Conservation (phyloP, 1,140 invertebrate species). For the Bombus sibiricus region DNA sequence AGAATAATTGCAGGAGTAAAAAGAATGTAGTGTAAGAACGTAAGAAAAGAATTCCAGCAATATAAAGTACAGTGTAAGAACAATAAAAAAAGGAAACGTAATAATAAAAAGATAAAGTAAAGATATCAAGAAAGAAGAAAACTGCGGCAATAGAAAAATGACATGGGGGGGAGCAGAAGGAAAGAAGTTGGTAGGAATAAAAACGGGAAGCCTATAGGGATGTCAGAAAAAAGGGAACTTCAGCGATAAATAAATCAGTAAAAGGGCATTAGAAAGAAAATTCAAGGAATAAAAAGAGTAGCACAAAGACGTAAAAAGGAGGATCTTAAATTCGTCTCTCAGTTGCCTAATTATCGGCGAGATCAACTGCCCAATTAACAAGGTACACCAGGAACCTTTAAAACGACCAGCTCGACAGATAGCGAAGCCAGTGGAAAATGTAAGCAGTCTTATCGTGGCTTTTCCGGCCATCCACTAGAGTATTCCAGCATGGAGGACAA, state of each 20-base stretch:
- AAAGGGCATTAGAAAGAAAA: not conserved
- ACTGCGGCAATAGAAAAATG: not conserved
- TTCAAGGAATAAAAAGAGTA: not conserved
- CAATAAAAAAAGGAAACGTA: too few relatives aligned
- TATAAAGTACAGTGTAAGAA: not conserved
- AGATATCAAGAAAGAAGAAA: not conserved
- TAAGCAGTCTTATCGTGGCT: slow-evolving; percentile 7
- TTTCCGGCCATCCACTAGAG: not conserved
- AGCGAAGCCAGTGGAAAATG: not conserved
- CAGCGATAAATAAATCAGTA: not conserved
- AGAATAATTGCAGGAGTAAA: not conserved
- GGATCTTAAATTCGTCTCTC: not conserved
- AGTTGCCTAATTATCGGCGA: slow-evolving; percentile 1
- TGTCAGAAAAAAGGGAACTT: not conserved
- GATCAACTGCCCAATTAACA: not conserved
- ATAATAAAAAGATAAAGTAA: not conserved
- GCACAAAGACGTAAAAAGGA: not conserved
- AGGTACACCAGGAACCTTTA: not conserved
- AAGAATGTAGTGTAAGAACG: not conserved
- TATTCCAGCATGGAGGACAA: not conserved
- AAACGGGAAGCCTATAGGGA: not conserved
- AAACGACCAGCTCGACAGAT: not conserved
- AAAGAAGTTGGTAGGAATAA: not conserved
- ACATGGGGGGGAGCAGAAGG: not conserved
- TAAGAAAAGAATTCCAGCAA: not conserved